Percentiles rank a stretch among this genome's conserved stretches.
These are phyloP conservation scores for Pectinophora gossypiella DNA, from an alignment of 1,140 invertebrate genomes.

Conservation along the genomic window DNA sequence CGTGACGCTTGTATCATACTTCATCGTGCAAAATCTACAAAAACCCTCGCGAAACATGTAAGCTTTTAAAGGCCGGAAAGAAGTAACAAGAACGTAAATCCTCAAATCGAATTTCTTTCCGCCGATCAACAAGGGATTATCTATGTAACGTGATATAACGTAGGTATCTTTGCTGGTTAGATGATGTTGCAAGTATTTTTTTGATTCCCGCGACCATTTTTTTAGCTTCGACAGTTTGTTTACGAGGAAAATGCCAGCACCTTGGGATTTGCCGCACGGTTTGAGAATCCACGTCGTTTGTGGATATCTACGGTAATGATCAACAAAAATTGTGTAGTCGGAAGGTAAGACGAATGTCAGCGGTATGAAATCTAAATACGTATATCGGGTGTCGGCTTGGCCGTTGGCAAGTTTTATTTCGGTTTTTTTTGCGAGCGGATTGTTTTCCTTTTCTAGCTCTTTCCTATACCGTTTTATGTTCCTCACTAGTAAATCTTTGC, in stretches of 20 bases:
- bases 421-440: slow-evolving; percentile 85
- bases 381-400: slow-evolving; percentile 84
- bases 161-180: slow-evolving; percentile 87
- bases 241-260: slow-evolving; percentile 87
- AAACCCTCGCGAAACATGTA: slow-evolving; percentile 90
- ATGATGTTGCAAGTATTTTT: slow-evolving; percentile 85
- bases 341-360: slow-evolving; percentile 95
- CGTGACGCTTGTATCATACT: slow-evolving; percentile 85
- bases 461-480: slow-evolving; percentile 96
- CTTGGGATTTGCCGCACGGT: slow-evolving; percentile 91
- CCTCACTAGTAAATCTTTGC: slow-evolving; percentile 95
- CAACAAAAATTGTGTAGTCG: slow-evolving; percentile 97
- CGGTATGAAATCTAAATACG: slow-evolving; percentile 93
- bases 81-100: slow-evolving; percentile 90
- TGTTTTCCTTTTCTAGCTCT: slow-evolving; percentile 93
- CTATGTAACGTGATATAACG: slow-evolving; percentile 92
- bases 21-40: slow-evolving; percentile 87
- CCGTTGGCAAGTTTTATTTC: slow-evolving; percentile 73
- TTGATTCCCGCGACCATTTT: slow-evolving; percentile 86
- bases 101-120: slow-evolving; percentile 93
- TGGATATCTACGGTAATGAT: slow-evolving; percentile 94
- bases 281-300: slow-evolving; percentile 98
- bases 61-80: slow-evolving; percentile 87
- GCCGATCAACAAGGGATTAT: slow-evolving; percentile 88
- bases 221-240: slow-evolving; percentile 89